Evolutionary conservation across 2,113 vertebrate genomes (phyloP).

Genomic region (Pelusios castaneus): DNA sequence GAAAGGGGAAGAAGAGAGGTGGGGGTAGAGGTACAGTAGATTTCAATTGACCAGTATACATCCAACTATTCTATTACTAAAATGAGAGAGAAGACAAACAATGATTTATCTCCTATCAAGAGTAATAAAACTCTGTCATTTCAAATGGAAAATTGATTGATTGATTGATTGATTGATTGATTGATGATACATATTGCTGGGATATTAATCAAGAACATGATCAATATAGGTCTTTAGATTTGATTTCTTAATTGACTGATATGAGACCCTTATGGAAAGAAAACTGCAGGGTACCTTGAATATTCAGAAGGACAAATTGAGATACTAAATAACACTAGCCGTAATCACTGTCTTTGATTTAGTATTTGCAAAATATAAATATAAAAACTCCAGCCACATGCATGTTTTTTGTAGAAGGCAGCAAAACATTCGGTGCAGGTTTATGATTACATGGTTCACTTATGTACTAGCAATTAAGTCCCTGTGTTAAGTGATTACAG

Average conservation of each 20-base stretch:
- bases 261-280: background rate
- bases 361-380: constrained; percentile 9
- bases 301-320: background rate
- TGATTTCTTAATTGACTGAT: background rate
- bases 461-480: constrained; percentile 49
- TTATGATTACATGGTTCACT: constrained; percentile 48
- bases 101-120: constrained; percentile 40
- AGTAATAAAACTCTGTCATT: constrained; percentile 35
- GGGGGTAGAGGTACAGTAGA: background rate
- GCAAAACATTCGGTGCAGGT: constrained; percentile 23
- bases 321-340: background rate
- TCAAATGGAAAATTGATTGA: constrained; percentile 42
- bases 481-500: constrained; percentile 37
- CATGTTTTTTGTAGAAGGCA: constrained; percentile 14
- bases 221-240: constrained; percentile 32
- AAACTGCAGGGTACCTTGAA: background rate
- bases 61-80: background rate
- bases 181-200: constrained; percentile 26
- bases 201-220: constrained; percentile 56
- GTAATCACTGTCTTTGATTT: constrained; percentile 15
- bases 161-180: too few relatives aligned
- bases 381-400: constrained; percentile 12
- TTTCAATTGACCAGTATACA: background rate
- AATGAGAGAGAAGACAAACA: constrained; percentile 54
- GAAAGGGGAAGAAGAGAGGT: fast-evolving